Conservation (phyloP, 2,113 vertebrate genomes). For the Dryoscopus gambensis region DNA sequence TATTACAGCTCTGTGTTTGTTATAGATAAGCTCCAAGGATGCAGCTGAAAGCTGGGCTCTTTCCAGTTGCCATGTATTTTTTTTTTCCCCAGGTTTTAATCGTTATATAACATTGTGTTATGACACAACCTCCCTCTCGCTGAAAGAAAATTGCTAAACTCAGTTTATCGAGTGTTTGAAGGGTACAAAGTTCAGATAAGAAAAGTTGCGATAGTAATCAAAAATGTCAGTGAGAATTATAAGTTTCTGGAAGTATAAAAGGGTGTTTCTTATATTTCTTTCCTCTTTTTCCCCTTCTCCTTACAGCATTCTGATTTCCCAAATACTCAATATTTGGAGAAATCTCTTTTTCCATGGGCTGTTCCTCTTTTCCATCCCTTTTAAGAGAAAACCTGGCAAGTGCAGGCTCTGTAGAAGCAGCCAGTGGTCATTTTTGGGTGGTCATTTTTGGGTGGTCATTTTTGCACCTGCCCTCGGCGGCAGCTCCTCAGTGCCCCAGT, state of each 20-base stretch:
- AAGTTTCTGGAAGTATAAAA: neutral
- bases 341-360: neutral
- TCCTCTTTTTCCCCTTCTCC: neutral
- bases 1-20: constrained; percentile 45
- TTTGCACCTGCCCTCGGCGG: neutral
- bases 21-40: constrained; percentile 50
- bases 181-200: constrained; percentile 54
- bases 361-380: neutral
- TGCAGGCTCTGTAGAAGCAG: neutral
- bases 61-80: constrained; percentile 39
- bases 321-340: neutral
- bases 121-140: constrained; percentile 15
- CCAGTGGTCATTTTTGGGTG: neutral
- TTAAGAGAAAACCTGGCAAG: neutral
- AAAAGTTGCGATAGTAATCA: constrained; percentile 20
- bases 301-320: neutral
- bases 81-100: constrained; percentile 14
- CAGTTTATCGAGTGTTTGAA: neutral
- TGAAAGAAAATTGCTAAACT: constrained; percentile 42
- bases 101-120: constrained; percentile 13
- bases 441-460: neutral
- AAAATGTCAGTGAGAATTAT: constrained; percentile 14
- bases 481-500: neutral
- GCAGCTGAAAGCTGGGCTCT: constrained; percentile 34
- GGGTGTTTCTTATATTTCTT: neutral